These are phyloP conservation scores for Lomographa bimaculata DNA, from an alignment of 2,888 invertebrate genomes.

Conservation along the genomic window DNA sequence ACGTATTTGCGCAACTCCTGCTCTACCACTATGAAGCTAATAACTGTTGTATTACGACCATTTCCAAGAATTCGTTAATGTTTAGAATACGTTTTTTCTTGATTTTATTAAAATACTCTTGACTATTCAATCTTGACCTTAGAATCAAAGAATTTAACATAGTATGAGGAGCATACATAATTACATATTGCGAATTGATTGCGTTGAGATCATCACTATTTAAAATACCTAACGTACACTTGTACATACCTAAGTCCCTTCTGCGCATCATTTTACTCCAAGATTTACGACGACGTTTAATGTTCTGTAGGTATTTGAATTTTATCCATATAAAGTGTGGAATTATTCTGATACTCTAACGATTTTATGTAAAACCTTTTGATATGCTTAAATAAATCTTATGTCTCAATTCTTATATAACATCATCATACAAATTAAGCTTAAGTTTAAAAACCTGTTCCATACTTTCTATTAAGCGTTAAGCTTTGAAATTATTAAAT, in stretches of 20 bases:
- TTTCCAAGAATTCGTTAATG: constrained; percentile 4
- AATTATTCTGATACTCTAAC: constrained; percentile 31
- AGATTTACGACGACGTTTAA: constrained; percentile 31
- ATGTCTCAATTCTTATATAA: constrained; percentile 20
- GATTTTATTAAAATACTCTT: constrained; percentile 12
- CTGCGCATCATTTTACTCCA: constrained; percentile 44
- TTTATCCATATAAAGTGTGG: constrained; percentile 28
- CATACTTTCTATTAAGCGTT: constrained; percentile 25
- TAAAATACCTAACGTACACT: constrained; percentile 25
- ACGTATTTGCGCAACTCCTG: constrained; percentile 13
- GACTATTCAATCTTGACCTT: constrained; percentile 16
- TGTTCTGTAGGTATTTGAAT: constrained; percentile 21
- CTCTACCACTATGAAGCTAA: constrained; percentile 7
- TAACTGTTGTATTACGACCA: constrained; percentile 10
- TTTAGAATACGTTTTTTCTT: constrained; percentile 11
- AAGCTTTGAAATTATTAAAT: constrained; percentile 13
- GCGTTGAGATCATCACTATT: constrained; percentile 62
- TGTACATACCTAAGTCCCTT: no score
- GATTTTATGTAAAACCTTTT: constrained; percentile 11
- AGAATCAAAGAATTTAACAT: constrained; percentile 30
- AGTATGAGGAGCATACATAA: constrained; percentile 46
- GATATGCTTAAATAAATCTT: constrained; percentile 14
- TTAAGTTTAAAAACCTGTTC: constrained; percentile 20
- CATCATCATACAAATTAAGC: constrained; percentile 21
- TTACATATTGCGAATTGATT: constrained; percentile 37